phyloP scores from a whole-genome alignment of 2,113 vertebrate genomes.

The Tachysurus vachellii region DNA sequence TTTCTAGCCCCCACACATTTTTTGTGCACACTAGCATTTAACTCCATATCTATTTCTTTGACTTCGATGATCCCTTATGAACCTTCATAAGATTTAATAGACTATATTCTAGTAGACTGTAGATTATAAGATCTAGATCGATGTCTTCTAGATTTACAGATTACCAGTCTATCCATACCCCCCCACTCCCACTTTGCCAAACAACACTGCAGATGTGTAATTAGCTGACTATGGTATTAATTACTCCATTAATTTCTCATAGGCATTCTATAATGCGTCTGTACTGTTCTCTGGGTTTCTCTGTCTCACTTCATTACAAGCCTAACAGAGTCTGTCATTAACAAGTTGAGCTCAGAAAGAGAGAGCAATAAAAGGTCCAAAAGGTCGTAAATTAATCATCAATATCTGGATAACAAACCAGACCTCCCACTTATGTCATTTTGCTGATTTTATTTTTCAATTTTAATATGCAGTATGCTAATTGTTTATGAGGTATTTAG shows the following conservation, averaged over 20 bases:
- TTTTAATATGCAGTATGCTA: neutral
- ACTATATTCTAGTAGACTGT: too few relatives aligned
- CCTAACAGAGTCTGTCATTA: constrained; percentile 36
- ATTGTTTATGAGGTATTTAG: neutral
- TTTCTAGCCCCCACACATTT: neutral
- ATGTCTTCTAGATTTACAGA: neutral
- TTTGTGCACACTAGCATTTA: neutral
- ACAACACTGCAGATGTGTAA: constrained; percentile 38
- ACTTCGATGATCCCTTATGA: neutral
- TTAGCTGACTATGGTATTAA: constrained; percentile 49
- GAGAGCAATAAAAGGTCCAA: neutral
- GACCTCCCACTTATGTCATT: neutral
- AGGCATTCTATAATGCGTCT: constrained; percentile 30
- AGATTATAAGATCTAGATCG: neutral
- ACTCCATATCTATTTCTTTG: neutral
- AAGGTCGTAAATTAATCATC: too few relatives aligned
- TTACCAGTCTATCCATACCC: neutral
- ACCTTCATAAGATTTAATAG: neutral
- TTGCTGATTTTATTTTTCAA: neutral
- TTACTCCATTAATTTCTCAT: constrained; percentile 43
- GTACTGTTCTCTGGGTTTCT: constrained; percentile 24
- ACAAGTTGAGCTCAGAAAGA: constrained; percentile 6
- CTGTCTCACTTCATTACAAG: constrained; percentile 32
- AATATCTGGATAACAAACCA: constrained; percentile 4
- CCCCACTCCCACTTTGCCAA: neutral